Base-by-base conservation (phyloP, 2,888 invertebrate species). In the Scrobipalpa costella region DNA sequence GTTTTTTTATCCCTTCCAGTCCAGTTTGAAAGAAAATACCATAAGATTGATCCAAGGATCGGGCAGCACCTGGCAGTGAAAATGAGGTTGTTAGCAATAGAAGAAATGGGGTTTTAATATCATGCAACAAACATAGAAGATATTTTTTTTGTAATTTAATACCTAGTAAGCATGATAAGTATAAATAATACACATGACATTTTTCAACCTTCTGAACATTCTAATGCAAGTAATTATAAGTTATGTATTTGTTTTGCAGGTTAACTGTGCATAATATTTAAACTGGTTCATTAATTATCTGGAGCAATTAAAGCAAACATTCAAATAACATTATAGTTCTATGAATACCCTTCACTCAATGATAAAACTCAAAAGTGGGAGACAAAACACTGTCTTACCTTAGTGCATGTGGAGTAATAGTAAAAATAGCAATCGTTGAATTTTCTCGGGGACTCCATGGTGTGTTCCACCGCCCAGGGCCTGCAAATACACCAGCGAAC, bases 381-480 rank as follows among this genome's bases (percentile, higher is more conserved):
- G 61, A 61, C 61, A 49, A 49, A 61, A 49, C 49, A 59, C 69
- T 69, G 62, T 64, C 89, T 89, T 90, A 96, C 96, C 94, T 96
- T 97, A 69, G 94, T 94, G 84, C 97, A 97, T 68, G 95, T 95
- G 64, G 96, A 96, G 83, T 97, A 96, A 84, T 96, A 97, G 88
- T 95, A 97, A 92, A 96, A 97, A 88, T 97, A 97, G 87, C 97
- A 97, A 86, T 97, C 97, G 86, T 96, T 95, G 84, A 95, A 94
- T 91, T 95, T 95, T 78, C 94, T 93, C 74, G 94, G 94, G 74
- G 94, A 94, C 88, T 95, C 95, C 94, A 95, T 94, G 79, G 83
- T 85, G 81, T 78, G 74, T 73, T 79, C 77, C 76, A 77, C 81
- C 80, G 75, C 80, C 85, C 82, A 83, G 83, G 82, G 80, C 83